Percentiles rank a stretch among this genome's conserved stretches.
Evolutionary conservation across 2,797 vertebrate species (phyloP).

Genomic region (Meriones psammophilus): DNA sequence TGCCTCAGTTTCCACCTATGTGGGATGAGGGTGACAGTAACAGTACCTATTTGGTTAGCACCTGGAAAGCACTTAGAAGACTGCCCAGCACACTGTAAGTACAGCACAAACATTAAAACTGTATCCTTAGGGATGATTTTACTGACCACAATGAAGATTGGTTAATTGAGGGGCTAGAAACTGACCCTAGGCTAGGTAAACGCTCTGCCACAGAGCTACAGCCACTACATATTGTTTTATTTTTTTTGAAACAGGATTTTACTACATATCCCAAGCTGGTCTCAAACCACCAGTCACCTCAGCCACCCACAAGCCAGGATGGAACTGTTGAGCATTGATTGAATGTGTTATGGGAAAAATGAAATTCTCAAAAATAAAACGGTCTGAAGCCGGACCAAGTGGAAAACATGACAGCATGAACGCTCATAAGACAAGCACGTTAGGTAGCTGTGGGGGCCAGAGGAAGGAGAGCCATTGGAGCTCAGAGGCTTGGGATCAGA

Average conservation of each 20-base stretch:
- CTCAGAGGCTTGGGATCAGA: too few species aligned
- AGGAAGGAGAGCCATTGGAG: too few species aligned
- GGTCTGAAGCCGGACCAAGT: neutral
- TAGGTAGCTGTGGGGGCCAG: too few species aligned
- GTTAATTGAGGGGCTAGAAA: neutral
- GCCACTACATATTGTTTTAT: neutral
- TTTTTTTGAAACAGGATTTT: neutral
- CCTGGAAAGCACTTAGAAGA: slow-evolving; percentile 33
- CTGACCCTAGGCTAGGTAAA: neutral
- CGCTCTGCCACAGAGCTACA: neutral
- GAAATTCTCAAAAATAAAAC: slow-evolving; percentile 14
- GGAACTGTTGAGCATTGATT: neutral
- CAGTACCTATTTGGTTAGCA: neutral
- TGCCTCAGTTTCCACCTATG: neutral
- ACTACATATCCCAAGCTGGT: neutral
- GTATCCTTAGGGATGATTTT: slow-evolving; percentile 3
- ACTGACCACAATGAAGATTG: neutral
- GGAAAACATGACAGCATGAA: neutral
- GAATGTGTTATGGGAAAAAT: slow-evolving; percentile 32
- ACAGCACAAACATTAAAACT: neutral
- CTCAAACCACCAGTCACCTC: neutral
- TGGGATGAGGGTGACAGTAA: neutral
- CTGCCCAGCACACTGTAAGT: neutral
- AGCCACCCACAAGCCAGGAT: neutral
- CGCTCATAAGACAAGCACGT: neutral